phyloP scores from a whole-genome alignment of 1,140 invertebrate species.

The Drosophila grimshawi region DNA sequence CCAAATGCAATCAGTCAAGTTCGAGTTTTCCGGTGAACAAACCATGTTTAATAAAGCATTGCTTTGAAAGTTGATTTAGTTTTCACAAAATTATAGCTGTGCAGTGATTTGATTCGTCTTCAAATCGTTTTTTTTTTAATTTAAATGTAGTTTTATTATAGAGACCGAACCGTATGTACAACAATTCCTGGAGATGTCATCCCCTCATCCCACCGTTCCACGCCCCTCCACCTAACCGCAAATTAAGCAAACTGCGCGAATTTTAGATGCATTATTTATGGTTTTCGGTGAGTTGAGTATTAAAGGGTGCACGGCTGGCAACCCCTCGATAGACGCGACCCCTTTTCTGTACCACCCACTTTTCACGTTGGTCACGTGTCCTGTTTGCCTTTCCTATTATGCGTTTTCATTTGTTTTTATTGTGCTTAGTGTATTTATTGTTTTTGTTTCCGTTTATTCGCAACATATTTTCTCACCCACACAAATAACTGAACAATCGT shows the following conservation, averaged over 20 bases:
- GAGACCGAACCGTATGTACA: neutral
- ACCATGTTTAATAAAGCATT: too few relatives aligned
- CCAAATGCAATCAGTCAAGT: too few relatives aligned
- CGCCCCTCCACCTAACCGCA: constrained; percentile 7
- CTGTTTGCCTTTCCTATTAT: constrained; percentile 72
- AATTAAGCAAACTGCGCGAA: constrained; percentile 14
- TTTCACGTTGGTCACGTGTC: constrained; percentile 39
- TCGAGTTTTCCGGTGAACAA: too few relatives aligned
- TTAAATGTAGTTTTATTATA: too few relatives aligned
- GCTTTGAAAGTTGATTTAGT: too few relatives aligned
- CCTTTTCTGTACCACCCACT: constrained; percentile 7
- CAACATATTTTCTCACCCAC: constrained; percentile 83
- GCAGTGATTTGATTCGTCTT: too few relatives aligned
- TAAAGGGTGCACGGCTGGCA: constrained; percentile 41
- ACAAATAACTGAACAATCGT: constrained; percentile 74
- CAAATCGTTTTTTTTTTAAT: too few relatives aligned
- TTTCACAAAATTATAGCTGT: too few relatives aligned
- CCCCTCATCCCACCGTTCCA: neutral
- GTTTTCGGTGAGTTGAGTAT: constrained; percentile 30
- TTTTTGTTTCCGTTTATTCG: constrained; percentile 63
- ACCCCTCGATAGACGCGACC: constrained; percentile 11
- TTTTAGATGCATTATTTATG: constrained; percentile 65
- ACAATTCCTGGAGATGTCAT: neutral
- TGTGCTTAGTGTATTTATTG: constrained; percentile 43
- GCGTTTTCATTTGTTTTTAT: constrained; percentile 68